Conservation (phyloP, 1,140 invertebrate genomes). For the Drosophila suzukii region DNA sequence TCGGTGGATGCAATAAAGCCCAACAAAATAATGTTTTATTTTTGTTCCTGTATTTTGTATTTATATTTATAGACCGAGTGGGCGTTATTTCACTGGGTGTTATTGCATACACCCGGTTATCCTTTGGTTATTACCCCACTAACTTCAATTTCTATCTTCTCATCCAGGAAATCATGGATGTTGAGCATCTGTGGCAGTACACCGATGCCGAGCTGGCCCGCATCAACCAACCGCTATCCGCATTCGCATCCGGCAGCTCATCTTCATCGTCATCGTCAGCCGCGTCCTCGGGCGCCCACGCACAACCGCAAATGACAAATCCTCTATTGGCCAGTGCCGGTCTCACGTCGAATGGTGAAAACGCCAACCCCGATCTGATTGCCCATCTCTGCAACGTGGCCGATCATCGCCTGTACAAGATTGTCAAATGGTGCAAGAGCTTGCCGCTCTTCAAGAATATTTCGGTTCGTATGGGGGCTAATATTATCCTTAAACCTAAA, state of each 20-base stretch:
- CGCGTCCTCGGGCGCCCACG: constrained; percentile 29
- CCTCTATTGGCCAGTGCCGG: constrained; percentile 87
- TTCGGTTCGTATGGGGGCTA: constrained; percentile 87
- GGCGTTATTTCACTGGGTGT: background rate
- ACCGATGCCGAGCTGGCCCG: constrained; percentile 89
- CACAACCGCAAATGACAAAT: constrained; percentile 86
- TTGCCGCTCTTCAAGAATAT: constrained; percentile 98
- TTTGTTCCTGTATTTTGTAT: too few relatives aligned
- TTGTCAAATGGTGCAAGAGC: constrained; percentile 99
- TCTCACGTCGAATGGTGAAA: constrained; percentile 86
- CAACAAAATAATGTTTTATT: too few relatives aligned
- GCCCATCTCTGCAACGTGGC: constrained; percentile 96
- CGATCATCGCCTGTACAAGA: constrained; percentile 97
- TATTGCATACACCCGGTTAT: too few relatives aligned
- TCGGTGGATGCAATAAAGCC: too few relatives aligned
- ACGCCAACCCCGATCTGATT: constrained; percentile 92
- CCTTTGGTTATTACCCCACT: too few relatives aligned
- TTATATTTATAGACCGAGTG: background rate
- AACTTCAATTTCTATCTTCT: constrained; percentile 31
- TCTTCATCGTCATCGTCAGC: constrained; percentile 61
- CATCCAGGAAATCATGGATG: constrained; percentile 95
- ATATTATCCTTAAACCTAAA: background rate
- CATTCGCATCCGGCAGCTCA: constrained; percentile 74
- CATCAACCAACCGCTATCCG: constrained; percentile 85
- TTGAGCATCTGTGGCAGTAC: constrained; percentile 96